Evolutionary conservation across 2,797 vertebrate genomes (phyloP).

Genomic region (Neosilurus hyrtlii): DNA sequence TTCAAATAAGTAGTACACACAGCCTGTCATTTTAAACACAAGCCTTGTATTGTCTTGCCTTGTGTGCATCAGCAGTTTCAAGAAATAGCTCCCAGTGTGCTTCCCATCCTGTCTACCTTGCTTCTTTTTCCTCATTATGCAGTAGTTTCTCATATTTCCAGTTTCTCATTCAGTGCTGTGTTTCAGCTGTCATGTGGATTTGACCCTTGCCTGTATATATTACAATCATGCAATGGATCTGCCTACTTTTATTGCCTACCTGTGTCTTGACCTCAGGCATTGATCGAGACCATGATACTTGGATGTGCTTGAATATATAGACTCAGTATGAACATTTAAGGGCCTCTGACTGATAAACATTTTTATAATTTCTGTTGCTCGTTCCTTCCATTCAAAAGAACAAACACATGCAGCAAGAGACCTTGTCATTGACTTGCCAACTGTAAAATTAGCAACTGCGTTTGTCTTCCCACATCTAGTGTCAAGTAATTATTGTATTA

Average conservation of each 20-base stretch:
- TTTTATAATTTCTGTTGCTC: neutral
- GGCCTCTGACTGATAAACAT: neutral
- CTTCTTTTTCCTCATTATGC: neutral
- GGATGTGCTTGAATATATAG: neutral
- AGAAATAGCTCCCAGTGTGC: neutral
- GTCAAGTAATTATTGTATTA: neutral
- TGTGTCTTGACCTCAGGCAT: neutral
- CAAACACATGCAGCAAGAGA: neutral
- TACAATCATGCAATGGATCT: neutral
- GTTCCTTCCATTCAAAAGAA: neutral
- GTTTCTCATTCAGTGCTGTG: neutral
- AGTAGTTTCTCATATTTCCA: neutral
- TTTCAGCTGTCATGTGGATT: neutral
- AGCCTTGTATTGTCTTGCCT: neutral
- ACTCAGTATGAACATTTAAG: neutral
- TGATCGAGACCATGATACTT: neutral
- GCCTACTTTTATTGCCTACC: neutral
- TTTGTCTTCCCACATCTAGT: neutral
- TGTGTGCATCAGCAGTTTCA: constrained; percentile 13
- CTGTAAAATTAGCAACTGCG: neutral
- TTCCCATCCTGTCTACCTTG: neutral
- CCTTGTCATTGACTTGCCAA: neutral
- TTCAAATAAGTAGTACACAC: neutral
- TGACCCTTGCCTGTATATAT: neutral
- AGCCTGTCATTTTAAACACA: constrained; percentile 7